phyloP scores from a whole-genome alignment of 1,140 invertebrate species.

The Bombyx mandarina region DNA sequence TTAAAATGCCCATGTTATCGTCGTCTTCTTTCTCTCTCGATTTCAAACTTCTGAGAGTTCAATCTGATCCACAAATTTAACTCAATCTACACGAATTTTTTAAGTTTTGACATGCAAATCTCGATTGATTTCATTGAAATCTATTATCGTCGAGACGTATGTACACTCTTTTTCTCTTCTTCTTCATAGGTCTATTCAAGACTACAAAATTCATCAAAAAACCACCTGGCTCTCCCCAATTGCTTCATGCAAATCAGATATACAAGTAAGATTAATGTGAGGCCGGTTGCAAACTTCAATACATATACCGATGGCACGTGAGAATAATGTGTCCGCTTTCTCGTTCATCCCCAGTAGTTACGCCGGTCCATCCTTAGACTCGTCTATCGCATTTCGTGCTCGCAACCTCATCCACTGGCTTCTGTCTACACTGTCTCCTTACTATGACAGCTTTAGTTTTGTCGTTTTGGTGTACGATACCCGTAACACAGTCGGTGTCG shows the following conservation, averaged over 20 bases:
- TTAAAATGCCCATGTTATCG: too few species aligned
- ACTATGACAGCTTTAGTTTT: constrained; percentile 3
- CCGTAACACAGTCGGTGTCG: neutral
- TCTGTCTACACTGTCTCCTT: constrained; percentile 8
- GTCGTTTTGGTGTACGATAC: neutral
- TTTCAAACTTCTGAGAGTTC: too few species aligned
- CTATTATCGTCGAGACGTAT: too few species aligned
- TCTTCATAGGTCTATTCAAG: constrained; percentile 65
- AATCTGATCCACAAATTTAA: too few species aligned
- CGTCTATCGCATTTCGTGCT: constrained; percentile 9
- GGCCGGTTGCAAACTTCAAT: constrained; percentile 26
- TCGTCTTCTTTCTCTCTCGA: too few species aligned
- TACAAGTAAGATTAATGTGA: constrained; percentile 49
- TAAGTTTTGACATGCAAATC: too few species aligned
- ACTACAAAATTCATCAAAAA: constrained; percentile 61
- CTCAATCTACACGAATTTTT: too few species aligned
- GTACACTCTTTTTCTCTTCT: constrained; percentile 20
- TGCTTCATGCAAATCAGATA: constrained; percentile 66
- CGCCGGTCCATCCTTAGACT: constrained; percentile 14
- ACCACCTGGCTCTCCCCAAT: constrained; percentile 57
- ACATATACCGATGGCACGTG: neutral
- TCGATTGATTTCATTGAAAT: too few species aligned
- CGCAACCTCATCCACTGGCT: constrained; percentile 18
- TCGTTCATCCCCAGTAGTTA: constrained; percentile 29
- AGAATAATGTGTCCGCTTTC: too few species aligned